These are phyloP conservation scores for Drosophila paulistorum DNA, from an alignment of 1,140 invertebrate genomes.

Conservation along the genomic window DNA sequence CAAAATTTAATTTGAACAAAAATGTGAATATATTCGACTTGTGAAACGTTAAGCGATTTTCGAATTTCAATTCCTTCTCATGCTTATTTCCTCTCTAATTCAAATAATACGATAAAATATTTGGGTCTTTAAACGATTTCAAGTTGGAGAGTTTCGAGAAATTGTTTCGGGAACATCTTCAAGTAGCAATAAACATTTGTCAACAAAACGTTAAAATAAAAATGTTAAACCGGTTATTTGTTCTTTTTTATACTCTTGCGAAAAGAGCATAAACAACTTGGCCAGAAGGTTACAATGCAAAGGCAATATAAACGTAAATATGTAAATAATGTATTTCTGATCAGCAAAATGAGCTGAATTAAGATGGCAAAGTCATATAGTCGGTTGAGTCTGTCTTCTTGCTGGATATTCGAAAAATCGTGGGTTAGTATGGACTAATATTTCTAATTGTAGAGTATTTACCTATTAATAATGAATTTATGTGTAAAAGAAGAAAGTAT, in stretches of 20 bases:
- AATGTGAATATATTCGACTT: no score
- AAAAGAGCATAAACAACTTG: background rate
- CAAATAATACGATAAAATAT: background rate
- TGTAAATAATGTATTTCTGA: background rate
- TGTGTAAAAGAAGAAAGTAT: no score
- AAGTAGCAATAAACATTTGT: conserved; percentile 4
- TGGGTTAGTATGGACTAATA: no score
- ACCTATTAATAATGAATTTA: no score
- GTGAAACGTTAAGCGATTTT: no score
- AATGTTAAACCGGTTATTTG: conserved; percentile 5
- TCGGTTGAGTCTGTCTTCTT: no score
- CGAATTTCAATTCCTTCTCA: no score
- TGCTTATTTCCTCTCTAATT: no score
- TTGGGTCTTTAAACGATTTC: background rate
- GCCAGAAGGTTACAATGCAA: background rate
- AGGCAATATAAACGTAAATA: no score
- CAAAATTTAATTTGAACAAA: no score
- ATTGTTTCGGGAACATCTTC: background rate
- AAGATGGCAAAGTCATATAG: background rate
- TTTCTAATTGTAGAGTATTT: no score
- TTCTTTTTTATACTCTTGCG: conserved; percentile 1
- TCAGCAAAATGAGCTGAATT: background rate
- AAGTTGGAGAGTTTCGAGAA: background rate
- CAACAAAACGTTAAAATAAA: background rate
- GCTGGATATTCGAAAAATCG: no score